phyloP scores from a whole-genome alignment of 2,797 vertebrate genomes.

The Arrhamphus sclerolepis region DNA sequence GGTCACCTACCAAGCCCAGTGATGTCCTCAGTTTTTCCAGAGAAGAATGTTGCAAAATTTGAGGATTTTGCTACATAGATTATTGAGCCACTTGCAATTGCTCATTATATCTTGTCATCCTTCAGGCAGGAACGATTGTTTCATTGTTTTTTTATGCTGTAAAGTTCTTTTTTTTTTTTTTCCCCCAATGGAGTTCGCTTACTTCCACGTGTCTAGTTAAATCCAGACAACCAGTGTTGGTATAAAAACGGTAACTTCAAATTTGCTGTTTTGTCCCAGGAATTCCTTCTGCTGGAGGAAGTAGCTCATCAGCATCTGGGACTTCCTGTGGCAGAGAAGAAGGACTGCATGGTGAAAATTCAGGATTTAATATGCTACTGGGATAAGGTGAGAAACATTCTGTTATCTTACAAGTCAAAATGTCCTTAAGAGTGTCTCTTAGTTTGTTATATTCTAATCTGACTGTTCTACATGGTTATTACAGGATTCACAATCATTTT shows the following conservation, averaged over 20 bases:
- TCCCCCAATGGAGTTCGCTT: background rate
- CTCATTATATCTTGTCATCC: no score
- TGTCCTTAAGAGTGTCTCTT: no score
- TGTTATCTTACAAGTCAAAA: background rate
- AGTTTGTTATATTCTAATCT: no score
- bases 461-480: background rate
- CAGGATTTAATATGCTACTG: conserved; percentile 89
- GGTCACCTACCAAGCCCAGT: no score
- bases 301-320: conserved; percentile 69
- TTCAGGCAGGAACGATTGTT: no score
- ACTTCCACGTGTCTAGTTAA: background rate
- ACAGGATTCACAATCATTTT: background rate
- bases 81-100: no score
- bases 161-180: no score
- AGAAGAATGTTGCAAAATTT: no score
- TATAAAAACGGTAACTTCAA: no score
- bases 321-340: conserved; percentile 68
- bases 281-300: conserved; percentile 92
- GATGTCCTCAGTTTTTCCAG: no score
- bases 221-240: background rate
- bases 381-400: conserved; percentile 85
- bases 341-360: conserved; percentile 81
- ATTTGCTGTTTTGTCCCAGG: conserved; percentile 63
- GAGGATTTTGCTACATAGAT: no score
- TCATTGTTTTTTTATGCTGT: no score